A percentile compares a stretch with the other conserved stretches of the same genome.
Conservation (phyloP, 2,888 invertebrate species). For the Dexiosoma caninum region DNA sequence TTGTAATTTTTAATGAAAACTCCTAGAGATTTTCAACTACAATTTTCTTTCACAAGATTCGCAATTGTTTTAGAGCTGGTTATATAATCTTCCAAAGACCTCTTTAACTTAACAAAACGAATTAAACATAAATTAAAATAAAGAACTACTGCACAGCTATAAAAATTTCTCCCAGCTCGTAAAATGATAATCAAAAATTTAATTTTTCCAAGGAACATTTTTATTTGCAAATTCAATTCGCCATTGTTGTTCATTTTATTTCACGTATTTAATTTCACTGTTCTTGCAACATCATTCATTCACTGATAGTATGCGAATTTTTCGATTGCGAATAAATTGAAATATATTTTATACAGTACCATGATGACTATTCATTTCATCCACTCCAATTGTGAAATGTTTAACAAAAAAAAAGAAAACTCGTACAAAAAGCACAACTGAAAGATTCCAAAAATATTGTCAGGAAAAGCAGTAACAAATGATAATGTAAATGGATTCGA, state of each 20-base stretch:
- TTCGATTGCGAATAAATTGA: conserved; percentile 14
- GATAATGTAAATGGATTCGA: background rate
- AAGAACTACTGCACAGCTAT: too few relatives aligned
- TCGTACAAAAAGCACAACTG: background rate
- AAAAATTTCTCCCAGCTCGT: background rate
- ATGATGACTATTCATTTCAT: conserved; percentile 16
- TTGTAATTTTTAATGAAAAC: too few relatives aligned
- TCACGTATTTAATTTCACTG: background rate
- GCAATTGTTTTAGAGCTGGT: too few relatives aligned
- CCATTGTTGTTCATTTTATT: background rate
- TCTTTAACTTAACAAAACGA: too few relatives aligned
- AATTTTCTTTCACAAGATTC: too few relatives aligned
- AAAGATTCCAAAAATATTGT: background rate
- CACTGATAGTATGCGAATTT: background rate
- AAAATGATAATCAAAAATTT: background rate
- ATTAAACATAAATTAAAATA: too few relatives aligned
- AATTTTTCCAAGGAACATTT: background rate
- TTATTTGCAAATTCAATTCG: background rate
- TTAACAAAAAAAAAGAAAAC: background rate
- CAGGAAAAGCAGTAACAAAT: background rate
- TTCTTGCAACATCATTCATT: background rate
- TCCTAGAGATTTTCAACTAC: too few relatives aligned
- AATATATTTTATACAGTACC: conserved; percentile 21
- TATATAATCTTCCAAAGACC: too few relatives aligned
- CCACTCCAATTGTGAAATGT: background rate